phyloP scores from a whole-genome alignment of 2,113 vertebrate genomes.

The Meleagris gallopavo region DNA sequence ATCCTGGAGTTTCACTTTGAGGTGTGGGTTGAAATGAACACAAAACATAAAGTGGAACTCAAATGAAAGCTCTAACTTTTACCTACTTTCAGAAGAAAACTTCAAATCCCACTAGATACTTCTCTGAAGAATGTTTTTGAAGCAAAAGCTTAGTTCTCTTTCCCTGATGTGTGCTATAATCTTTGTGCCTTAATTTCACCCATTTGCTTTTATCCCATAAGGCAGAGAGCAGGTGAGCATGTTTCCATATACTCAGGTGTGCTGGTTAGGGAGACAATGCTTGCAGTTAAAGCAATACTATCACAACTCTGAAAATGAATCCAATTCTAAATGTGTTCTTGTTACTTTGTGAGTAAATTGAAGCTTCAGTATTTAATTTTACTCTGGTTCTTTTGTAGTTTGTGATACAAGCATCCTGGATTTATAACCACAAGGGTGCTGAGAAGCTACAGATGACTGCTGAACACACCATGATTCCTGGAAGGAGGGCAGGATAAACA shows the following conservation, averaged over 20 bases:
- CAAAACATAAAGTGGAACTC: constrained; percentile 40
- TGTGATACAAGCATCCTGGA: neutral
- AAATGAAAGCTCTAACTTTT: constrained; percentile 65
- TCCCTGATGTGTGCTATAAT: constrained; percentile 38
- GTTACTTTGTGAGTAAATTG: neutral
- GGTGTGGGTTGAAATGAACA: constrained; percentile 46
- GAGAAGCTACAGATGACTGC: neutral
- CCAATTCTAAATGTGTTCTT: neutral
- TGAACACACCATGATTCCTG: neutral
- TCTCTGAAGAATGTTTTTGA: constrained; percentile 58
- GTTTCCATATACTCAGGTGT: neutral
- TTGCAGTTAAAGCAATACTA: constrained; percentile 15
- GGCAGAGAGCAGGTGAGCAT: neutral
- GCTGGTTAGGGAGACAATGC: neutral
- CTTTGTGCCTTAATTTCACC: constrained; percentile 55
- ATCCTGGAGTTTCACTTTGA: constrained; percentile 54
- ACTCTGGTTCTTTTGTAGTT: neutral
- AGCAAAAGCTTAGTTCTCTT: constrained; percentile 60
- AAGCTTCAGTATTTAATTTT: neutral
- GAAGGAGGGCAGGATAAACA: neutral
- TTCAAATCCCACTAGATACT: constrained; percentile 57
- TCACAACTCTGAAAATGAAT: neutral
- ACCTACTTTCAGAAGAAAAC: constrained; percentile 57
- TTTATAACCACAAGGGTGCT: neutral
- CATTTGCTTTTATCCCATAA: constrained; percentile 17